Conservation (phyloP, 2,888 invertebrate species). For the Nudaria mundana region DNA sequence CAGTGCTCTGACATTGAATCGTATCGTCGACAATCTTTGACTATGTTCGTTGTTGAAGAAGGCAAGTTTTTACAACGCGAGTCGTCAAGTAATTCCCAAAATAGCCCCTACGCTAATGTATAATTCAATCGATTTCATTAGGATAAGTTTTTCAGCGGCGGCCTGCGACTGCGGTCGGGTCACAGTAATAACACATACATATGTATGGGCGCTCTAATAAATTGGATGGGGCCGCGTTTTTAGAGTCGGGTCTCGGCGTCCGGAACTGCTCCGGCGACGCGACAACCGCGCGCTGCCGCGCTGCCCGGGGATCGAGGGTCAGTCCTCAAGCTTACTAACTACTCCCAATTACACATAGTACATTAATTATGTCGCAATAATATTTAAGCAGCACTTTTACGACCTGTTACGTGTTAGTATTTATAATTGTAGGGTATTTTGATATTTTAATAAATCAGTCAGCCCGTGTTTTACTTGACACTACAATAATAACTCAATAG, state of each 20-base stretch:
- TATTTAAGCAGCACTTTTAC: no score
- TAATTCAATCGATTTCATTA: slow-evolving; percentile 74
- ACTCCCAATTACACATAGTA: no score
- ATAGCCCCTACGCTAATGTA: slow-evolving; percentile 62
- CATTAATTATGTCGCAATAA: background rate
- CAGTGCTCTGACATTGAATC: background rate
- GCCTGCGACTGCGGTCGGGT: no score
- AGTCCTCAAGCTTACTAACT: no score
- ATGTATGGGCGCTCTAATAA: slow-evolving; percentile 69
- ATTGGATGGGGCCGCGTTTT: slow-evolving; percentile 50
- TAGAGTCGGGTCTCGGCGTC: slow-evolving; percentile 16
- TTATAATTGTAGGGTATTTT: no score
- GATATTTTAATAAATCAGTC: no score
- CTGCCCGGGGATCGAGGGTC: background rate
- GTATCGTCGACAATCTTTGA: slow-evolving; percentile 5
- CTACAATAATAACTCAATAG: no score
- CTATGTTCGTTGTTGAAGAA: slow-evolving; percentile 2
- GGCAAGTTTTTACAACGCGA: slow-evolving; percentile 39
- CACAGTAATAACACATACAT: slow-evolving; percentile 59
- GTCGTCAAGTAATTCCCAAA: slow-evolving; percentile 53
- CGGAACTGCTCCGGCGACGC: background rate
- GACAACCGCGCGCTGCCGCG: background rate
- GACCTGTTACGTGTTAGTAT: no score
- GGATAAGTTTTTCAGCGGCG: slow-evolving; percentile 62
- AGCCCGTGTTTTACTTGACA: no score